These are phyloP conservation scores for Tenthredo distinguenda DNA, from an alignment of 2,888 invertebrate species.

Conservation along the genomic window DNA sequence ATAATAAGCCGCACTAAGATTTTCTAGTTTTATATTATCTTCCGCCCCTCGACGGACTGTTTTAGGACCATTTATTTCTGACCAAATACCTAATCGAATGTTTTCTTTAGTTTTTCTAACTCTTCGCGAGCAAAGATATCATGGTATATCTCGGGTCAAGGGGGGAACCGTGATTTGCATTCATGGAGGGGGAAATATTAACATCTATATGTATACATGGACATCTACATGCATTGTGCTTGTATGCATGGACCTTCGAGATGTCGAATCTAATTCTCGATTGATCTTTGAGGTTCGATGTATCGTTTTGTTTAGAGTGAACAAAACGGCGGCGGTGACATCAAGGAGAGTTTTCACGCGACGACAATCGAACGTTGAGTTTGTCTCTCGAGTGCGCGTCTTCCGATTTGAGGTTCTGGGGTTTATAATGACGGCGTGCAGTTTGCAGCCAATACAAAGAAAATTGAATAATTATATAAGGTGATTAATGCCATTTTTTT, in stretches of 20 bases:
- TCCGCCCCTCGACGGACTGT: neutral
- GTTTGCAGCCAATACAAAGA: slow-evolving; percentile 42
- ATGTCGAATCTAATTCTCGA: neutral
- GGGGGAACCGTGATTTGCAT: neutral
- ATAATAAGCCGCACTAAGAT: neutral
- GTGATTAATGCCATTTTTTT: slow-evolving; percentile 1
- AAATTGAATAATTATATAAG: slow-evolving; percentile 42
- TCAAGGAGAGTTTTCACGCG: neutral
- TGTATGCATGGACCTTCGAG: neutral
- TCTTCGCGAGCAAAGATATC: neutral
- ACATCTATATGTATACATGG: neutral
- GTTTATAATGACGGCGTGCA: slow-evolving; percentile 36
- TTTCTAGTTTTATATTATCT: neutral
- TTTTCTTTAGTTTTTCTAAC: neutral
- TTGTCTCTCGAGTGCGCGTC: neutral
- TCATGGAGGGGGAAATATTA: neutral
- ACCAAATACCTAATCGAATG: neutral
- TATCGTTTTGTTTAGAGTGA: neutral
- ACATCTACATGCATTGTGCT: too few relatives aligned
- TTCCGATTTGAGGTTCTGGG: neutral
- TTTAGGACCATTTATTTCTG: neutral
- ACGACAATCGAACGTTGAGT: neutral
- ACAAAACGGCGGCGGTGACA: neutral
- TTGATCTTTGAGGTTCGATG: neutral
- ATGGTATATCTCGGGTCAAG: neutral